Conservation (phyloP, 2,888 invertebrate species). For the Agrilus biguttatus region DNA sequence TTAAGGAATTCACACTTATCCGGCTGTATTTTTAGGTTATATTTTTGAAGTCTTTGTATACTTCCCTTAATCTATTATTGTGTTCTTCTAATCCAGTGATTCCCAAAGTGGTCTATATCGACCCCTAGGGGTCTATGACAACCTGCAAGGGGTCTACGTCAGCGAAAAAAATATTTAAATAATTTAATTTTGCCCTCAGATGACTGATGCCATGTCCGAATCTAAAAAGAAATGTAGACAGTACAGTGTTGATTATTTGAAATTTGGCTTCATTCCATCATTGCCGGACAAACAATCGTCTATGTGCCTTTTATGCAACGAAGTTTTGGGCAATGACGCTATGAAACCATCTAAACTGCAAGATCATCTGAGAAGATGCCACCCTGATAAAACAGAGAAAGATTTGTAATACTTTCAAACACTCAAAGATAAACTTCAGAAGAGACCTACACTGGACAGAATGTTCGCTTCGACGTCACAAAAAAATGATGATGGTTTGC, state of each 20-base stretch:
- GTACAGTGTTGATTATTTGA: slow-evolving; percentile 11
- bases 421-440: slow-evolving; percentile 13
- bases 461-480: slow-evolving; percentile 13
- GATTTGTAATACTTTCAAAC: slow-evolving; percentile 15
- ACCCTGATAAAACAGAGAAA: slow-evolving; percentile 14
- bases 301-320: slow-evolving; percentile 5
- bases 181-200: no score
- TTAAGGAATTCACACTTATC: no score
- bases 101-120: no score
- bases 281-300: no score
- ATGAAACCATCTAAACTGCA: slow-evolving; percentile 17
- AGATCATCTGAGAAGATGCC: slow-evolving; percentile 17
- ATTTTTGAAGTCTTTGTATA: no score
- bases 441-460: slow-evolving; percentile 7
- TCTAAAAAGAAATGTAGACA: slow-evolving; percentile 11
- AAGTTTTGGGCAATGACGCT: slow-evolving; percentile 10
- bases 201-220: slow-evolving; percentile 2
- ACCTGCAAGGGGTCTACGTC: no score
- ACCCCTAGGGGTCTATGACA: no score
- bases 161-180: no score
- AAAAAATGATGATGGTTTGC: slow-evolving; percentile 14
- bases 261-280: slow-evolving; percentile 1
- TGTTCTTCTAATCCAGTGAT: no score
- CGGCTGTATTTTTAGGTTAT: no score
- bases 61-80: no score